Evolutionary conservation across 2,113 vertebrate genomes (phyloP).

Genomic region (Lycaon pictus): DNA sequence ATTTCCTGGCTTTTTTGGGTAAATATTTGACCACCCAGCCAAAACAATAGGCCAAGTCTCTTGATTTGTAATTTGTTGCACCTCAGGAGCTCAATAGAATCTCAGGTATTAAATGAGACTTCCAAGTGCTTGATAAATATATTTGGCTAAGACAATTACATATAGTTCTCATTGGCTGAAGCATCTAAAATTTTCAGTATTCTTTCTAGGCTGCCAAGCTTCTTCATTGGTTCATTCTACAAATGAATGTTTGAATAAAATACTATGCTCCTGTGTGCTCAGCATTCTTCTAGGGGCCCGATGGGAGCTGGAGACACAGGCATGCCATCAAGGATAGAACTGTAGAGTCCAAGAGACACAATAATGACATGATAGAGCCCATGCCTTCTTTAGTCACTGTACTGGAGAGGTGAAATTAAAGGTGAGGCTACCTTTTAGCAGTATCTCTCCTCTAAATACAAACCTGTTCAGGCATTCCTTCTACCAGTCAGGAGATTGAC

Average conservation of each 20-base stretch:
- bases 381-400: neutral
- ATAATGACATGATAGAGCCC: neutral
- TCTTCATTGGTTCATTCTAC: neutral
- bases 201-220: neutral
- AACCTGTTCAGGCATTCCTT: neutral
- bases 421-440: neutral
- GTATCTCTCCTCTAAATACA: neutral
- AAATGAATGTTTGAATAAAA: neutral
- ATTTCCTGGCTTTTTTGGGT: neutral
- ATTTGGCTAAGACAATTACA: slow-evolving; percentile 26
- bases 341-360: neutral
- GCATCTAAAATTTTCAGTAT: neutral
- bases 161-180: neutral
- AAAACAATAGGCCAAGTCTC: neutral
- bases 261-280: neutral
- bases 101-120: neutral
- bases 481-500: neutral
- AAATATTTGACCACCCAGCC: neutral
- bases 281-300: neutral
- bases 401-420: neutral
- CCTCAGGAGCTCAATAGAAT: neutral
- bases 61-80: neutral
- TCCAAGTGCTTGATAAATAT: slow-evolving; percentile 47
- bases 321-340: neutral
- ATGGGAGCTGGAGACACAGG: neutral